Evolutionary conservation across 2,888 invertebrate genomes (phyloP), one percentile per base, ranked within the genome.

Genomic region (Lepidocyrtinus sp.): DNA sequence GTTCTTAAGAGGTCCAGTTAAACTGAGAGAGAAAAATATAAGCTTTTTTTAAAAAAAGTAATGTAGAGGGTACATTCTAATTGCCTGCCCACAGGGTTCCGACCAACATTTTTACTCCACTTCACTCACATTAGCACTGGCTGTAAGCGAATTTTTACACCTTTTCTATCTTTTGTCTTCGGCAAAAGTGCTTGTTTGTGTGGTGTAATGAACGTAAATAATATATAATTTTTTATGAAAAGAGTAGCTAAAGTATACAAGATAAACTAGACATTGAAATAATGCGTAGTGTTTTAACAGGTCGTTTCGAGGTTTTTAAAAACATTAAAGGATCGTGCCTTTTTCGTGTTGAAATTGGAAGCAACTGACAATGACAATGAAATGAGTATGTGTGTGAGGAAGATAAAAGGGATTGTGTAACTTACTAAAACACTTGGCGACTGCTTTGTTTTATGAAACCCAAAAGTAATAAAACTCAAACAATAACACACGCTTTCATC

Each of bases 131-230:
- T 73, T 73, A 78, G 62, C 78, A 73, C 63, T 73, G 26, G 78
- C 73, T 73, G n/a, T 46, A 63, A 78, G 78, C 73, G 26, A 67
- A 73, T 78, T 78, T 73, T 78, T 78, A 78, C 78, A 78, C 78
- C 78, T 78, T 68, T 63, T 65, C 73, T 69, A n/a, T 17, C 69
- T 45, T 63, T 73, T 73, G 73, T 78, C 78, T 50, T 67, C 68
- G 70, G 67, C 50, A 26, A 65, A 19, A 45, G 45, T 25, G 55
- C 73, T 71, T 27, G 45, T 64, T 63, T 50, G 25, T 27, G 45
- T 45, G 62, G 17, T 55, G 55, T 55, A 55, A 55, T 55, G 55
- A 55, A 55, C 19, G 50, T 73, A 64, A 73, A 73, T 73, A 50
- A 63, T 61, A 3, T 63, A 25, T 26, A 64, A 25, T 55, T 55